Percentiles rank a stretch among this genome's conserved stretches.
phyloP scores from a whole-genome alignment of 2,888 invertebrate genomes.

The Megamerina dolium region DNA sequence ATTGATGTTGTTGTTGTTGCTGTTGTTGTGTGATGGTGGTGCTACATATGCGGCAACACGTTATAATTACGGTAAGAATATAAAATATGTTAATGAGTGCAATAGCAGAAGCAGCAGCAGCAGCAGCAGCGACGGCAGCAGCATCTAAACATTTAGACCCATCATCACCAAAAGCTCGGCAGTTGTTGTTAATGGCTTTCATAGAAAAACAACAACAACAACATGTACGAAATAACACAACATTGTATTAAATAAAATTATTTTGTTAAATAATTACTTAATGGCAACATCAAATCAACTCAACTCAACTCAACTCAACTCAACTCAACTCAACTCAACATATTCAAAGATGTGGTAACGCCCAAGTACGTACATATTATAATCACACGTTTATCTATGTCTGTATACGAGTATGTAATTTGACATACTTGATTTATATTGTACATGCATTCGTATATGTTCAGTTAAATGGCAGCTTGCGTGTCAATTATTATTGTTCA shows the following conservation, averaged over 20 bases:
- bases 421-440: conserved; percentile 1
- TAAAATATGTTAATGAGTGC: background rate
- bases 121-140: background rate
- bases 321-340: background rate
- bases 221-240: background rate
- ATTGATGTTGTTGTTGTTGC: too few species aligned
- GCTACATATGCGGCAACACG: too few species aligned
- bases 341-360: background rate
- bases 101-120: background rate
- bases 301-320: too few species aligned
- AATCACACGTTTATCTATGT: background rate
- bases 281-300: conserved; percentile 1
- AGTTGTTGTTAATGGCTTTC: too few species aligned
- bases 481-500: too few species aligned
- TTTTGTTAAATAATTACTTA: background rate
- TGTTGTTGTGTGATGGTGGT: too few species aligned
- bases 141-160: background rate
- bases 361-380: background rate
- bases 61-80: background rate
- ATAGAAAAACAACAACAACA: background rate
- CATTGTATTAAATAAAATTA: background rate
- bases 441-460: background rate
- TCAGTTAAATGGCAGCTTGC: conserved; percentile 6
- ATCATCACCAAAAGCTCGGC: too few species aligned
- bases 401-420: background rate